phyloP scores from a whole-genome alignment of 2,797 vertebrate species.

The Clarias fuscus region DNA sequence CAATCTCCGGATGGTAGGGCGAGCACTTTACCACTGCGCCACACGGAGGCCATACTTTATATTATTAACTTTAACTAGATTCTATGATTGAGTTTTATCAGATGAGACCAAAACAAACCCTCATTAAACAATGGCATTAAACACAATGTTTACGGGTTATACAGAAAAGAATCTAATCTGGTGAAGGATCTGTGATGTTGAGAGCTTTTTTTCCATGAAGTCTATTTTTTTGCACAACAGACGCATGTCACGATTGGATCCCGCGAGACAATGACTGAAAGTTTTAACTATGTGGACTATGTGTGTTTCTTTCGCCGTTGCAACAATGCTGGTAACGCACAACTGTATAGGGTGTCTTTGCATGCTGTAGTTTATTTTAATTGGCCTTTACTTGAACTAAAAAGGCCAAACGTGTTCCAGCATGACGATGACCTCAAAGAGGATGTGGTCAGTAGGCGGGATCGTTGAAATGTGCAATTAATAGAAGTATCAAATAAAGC shows the following conservation, averaged over 20 bases:
- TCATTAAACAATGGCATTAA: background rate
- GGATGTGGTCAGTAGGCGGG: background rate
- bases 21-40: no score
- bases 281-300: background rate
- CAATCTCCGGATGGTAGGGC: no score
- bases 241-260: background rate
- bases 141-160: background rate
- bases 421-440: background rate
- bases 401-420: background rate
- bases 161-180: background rate
- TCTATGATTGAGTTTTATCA: no score
- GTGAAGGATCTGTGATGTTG: background rate
- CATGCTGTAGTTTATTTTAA: background rate
- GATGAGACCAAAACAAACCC: background rate
- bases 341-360: background rate
- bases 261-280: background rate
- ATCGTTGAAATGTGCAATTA: no score
- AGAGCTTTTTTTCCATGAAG: background rate
- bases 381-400: no score
- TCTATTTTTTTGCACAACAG: background rate
- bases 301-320: background rate
- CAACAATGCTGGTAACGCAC: background rate
- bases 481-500: no score
- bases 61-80: no score
- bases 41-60: no score